A percentile compares a stretch with the other conserved stretches of the same genome.
phyloP scores from a whole-genome alignment of 2,797 vertebrate species.

The Muscicapa comitata region DNA sequence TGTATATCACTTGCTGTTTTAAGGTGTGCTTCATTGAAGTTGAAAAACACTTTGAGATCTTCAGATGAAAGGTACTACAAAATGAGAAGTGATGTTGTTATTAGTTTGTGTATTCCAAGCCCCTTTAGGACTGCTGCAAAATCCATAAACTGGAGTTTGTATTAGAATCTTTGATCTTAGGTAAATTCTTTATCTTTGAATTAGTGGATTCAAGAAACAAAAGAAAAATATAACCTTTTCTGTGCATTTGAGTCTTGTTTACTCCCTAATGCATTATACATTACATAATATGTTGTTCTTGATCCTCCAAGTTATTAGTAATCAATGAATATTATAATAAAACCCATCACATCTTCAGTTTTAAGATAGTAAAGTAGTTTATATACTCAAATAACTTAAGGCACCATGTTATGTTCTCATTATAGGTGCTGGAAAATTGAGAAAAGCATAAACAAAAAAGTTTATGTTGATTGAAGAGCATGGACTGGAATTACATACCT shows the following conservation, averaged over 20 bases:
- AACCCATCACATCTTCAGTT: neutral
- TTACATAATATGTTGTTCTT: neutral
- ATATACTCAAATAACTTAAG: neutral
- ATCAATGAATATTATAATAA: neutral
- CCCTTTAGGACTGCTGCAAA: neutral
- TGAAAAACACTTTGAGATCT: neutral
- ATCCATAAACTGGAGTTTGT: neutral
- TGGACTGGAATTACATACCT: neutral
- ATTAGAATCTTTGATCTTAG: neutral
- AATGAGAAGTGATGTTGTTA: conserved; percentile 1
- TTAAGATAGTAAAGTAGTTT: neutral
- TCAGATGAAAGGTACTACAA: neutral
- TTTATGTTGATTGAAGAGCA: neutral
- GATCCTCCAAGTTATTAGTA: neutral
- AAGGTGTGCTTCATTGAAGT: neutral
- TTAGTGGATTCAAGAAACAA: neutral
- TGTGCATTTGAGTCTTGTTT: neutral
- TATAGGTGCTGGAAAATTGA: neutral
- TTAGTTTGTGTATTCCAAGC: neutral
- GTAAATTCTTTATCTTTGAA: neutral
- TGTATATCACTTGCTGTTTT: neutral
- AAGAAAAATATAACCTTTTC: neutral
- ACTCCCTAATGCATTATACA: neutral
- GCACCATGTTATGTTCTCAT: neutral
- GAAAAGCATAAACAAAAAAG: neutral